These are phyloP conservation scores for Mus pahari DNA, from an alignment of 2,113 vertebrate species.

Conservation along the genomic window DNA sequence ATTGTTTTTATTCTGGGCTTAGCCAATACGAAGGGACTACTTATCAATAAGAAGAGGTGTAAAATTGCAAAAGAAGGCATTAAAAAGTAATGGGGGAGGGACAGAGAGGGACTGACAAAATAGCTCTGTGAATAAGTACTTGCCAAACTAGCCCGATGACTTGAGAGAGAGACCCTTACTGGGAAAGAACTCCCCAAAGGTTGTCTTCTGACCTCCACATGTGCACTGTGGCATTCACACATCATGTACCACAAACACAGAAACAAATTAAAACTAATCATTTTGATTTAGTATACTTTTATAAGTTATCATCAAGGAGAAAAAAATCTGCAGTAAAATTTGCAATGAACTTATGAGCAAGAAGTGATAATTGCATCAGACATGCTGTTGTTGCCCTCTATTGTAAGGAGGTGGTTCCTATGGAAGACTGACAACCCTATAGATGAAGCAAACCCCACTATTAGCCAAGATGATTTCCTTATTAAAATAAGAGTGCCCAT, in stretches of 20 bases:
- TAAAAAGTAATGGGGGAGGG: neutral
- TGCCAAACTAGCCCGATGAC: too few species aligned
- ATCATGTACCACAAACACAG: neutral
- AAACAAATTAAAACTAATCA: neutral
- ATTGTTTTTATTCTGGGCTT: neutral
- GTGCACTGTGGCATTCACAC: neutral
- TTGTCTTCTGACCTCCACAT: neutral
- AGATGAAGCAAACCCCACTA: neutral
- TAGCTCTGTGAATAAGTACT: neutral
- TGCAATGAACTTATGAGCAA: neutral
- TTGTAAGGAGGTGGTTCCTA: neutral
- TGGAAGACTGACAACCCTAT: neutral
- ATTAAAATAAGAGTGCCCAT: neutral
- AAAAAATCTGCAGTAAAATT: slow-evolving; percentile 27
- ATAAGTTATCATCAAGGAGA: neutral
- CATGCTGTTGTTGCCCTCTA: neutral
- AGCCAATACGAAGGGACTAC: neutral
- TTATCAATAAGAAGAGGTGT: neutral
- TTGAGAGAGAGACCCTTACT: neutral
- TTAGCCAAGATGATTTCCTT: neutral
- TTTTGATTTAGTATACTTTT: neutral
- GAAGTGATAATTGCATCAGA: neutral
- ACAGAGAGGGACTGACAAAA: neutral
- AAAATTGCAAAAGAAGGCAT: neutral
- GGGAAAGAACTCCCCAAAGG: neutral